Percentiles rank a stretch among this genome's conserved stretches.
Evolutionary conservation across 2,888 invertebrate genomes (phyloP).

Genomic region (Caenorhabditis virilis): DNA sequence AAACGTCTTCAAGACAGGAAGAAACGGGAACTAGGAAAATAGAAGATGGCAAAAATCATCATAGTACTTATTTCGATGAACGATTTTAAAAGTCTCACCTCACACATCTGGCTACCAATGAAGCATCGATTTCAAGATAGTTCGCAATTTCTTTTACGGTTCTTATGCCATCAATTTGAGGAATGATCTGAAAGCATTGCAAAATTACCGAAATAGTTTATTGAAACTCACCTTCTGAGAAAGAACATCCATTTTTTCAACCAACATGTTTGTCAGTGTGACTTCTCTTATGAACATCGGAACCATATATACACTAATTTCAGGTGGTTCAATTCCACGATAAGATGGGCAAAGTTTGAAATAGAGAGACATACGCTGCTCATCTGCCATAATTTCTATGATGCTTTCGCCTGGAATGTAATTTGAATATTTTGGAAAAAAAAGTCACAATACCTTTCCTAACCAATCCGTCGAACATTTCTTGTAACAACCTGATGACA

Average conservation of each 20-base stretch:
- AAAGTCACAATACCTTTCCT: constrained; percentile 49
- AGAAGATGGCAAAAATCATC: too few relatives aligned
- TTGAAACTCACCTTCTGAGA: constrained; percentile 58
- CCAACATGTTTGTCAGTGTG: constrained; percentile 15
- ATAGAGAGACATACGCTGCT: constrained; percentile 51
- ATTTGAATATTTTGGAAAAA: neutral
- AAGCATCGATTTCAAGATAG: constrained; percentile 51
- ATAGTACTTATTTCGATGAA: too few relatives aligned
- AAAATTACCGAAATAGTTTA: constrained; percentile 4
- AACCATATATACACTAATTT: constrained; percentile 57
- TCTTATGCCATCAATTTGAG: constrained; percentile 61
- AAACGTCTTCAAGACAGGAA: too few relatives aligned
- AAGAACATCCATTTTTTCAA: constrained; percentile 65
- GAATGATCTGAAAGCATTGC: constrained; percentile 47
- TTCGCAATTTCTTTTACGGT: constrained; percentile 62
- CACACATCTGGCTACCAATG: constrained; percentile 48
- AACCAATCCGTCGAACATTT: constrained; percentile 56
- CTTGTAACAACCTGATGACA: constrained; percentile 50
- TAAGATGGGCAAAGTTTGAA: constrained; percentile 64
- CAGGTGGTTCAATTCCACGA: constrained; percentile 61
- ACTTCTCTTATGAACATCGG: constrained; percentile 58
- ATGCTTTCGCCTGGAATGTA: constrained; percentile 56
- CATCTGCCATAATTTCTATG: constrained; percentile 41
- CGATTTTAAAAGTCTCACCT: constrained; percentile 16
- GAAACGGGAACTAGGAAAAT: too few relatives aligned